Conservation (phyloP, 2,888 invertebrate species). For the Caenorhabditis sinica region DNA sequence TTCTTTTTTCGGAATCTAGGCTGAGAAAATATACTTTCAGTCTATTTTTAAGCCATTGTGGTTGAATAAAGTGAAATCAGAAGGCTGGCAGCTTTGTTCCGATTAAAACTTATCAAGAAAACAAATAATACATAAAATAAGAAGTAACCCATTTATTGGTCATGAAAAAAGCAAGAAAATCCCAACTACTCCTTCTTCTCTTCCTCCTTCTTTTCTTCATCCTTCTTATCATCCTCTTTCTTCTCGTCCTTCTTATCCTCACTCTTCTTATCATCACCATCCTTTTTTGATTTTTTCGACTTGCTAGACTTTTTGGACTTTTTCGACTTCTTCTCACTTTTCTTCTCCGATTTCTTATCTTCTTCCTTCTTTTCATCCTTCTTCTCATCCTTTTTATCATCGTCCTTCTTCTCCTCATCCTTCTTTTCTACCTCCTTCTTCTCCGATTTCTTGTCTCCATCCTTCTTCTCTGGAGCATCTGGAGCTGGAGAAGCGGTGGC, state of each 20-base stretch:
- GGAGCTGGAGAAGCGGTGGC: slow-evolving; percentile 31
- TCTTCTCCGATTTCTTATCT: slow-evolving; percentile 21
- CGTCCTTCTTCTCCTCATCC: slow-evolving; percentile 18
- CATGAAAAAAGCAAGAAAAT: background rate
- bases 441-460: slow-evolving; percentile 13
- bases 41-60: too few relatives aligned
- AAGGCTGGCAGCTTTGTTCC: too few relatives aligned
- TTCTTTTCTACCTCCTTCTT: slow-evolving; percentile 23
- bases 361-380: slow-evolving; percentile 23
- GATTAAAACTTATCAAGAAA: too few relatives aligned
- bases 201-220: slow-evolving; percentile 17
- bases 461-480: slow-evolving; percentile 23
- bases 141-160: too few relatives aligned
- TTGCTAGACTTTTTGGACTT: slow-evolving; percentile 37
- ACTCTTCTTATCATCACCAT: slow-evolving; percentile 16
- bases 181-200: slow-evolving; percentile 32
- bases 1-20: too few relatives aligned
- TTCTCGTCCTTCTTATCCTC: slow-evolving; percentile 32
- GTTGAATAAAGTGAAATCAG: too few relatives aligned
- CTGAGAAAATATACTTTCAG: too few relatives aligned
- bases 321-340: slow-evolving; percentile 28
- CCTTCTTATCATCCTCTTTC: slow-evolving; percentile 12
- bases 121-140: too few relatives aligned
- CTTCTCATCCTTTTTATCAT: background rate
- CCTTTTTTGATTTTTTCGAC: slow-evolving; percentile 37